Conservation (phyloP, 1,140 invertebrate genomes). For the Magallana angulata region DNA sequence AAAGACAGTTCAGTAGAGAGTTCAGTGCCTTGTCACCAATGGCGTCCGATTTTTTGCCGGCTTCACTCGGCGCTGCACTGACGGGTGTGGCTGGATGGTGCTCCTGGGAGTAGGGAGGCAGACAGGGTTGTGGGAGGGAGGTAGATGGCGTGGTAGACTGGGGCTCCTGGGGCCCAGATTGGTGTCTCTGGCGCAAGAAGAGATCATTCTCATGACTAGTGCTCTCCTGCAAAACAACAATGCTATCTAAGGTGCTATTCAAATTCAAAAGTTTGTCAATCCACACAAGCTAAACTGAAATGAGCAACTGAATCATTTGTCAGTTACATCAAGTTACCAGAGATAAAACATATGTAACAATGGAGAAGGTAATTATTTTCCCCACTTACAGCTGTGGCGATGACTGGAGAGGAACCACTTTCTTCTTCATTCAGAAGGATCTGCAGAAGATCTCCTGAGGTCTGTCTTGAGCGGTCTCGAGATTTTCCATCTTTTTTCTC, state of each 20-base stretch:
- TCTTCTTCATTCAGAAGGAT: slow-evolving; percentile 85
- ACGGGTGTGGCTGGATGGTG: background rate
- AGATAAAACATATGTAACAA: slow-evolving; percentile 6
- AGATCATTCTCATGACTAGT: slow-evolving; percentile 77
- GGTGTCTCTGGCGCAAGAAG: slow-evolving; percentile 70
- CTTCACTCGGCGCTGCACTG: background rate
- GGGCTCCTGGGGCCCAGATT: slow-evolving; percentile 72
- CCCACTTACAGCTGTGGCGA: slow-evolving; percentile 71
- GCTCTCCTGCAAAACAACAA: slow-evolving; percentile 69
- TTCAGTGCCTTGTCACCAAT: slow-evolving; percentile 57
- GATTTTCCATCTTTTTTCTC: slow-evolving; percentile 83
- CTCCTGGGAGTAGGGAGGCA: background rate
- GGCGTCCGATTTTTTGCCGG: background rate
- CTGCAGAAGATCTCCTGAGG: slow-evolving; percentile 86
- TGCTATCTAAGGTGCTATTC: no score
- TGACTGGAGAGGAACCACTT: slow-evolving; percentile 57
- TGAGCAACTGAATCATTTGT: background rate
- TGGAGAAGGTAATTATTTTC: background rate
- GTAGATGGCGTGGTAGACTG: slow-evolving; percentile 72
- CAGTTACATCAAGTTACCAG: background rate
- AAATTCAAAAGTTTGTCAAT: background rate
- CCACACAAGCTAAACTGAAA: background rate
- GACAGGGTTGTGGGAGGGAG: slow-evolving; percentile 52
- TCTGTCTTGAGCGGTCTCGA: slow-evolving; percentile 62
- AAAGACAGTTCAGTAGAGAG: slow-evolving; percentile 57